Evolutionary conservation across 2,113 vertebrate genomes (phyloP), one percentile per base, ranked within the genome.

Genomic region (Hemibagrus wyckioides): DNA sequence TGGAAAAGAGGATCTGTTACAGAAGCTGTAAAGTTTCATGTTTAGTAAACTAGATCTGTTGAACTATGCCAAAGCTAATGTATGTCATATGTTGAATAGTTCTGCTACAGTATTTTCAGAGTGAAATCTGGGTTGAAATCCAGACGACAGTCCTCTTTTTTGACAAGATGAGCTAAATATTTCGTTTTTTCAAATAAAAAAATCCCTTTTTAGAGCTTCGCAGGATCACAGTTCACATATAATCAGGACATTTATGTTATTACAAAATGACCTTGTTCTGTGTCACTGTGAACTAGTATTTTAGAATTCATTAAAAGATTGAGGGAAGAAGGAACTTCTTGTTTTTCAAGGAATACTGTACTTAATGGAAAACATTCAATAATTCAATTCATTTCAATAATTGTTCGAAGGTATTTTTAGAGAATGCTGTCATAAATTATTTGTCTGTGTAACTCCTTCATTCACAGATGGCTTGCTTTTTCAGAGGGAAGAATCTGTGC

Each of bases 221-320:
- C 59, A 69, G 17, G 41, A 61, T 21, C 52, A 36, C 63, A 84
- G 4, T 14, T 56, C 13, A 7, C 28, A n/a, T 59, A 59, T 7
- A 17, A 71, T 84, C 65, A 56, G 50, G 6, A 84, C 30, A 50
- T 56, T 84, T 54, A 36, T 56, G 65, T 17, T 54, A 61, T 59
- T 76, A 57, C 36, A 39, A 28, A 85, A 75, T 56, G 28, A 54
- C 48, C 14, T 57, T 85, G 50, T 71, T 84, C n/a, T 84, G 65
- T 23, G 8, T 61, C 57, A 82, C 21, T 41, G 39, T 41, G 80
- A 41, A 61, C 41, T 84, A 30, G 6, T 19, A 9, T 6, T 76
- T n/a, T 19, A 28, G 28, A 56, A 67, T 65, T 69, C 33, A 71
- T 71, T 71, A 71, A 39, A 54, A 11, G 82, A 69, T 21, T 33